Base-by-base conservation (phyloP, 1,140 invertebrate species). In the Tetramorium simillimum region DNA sequence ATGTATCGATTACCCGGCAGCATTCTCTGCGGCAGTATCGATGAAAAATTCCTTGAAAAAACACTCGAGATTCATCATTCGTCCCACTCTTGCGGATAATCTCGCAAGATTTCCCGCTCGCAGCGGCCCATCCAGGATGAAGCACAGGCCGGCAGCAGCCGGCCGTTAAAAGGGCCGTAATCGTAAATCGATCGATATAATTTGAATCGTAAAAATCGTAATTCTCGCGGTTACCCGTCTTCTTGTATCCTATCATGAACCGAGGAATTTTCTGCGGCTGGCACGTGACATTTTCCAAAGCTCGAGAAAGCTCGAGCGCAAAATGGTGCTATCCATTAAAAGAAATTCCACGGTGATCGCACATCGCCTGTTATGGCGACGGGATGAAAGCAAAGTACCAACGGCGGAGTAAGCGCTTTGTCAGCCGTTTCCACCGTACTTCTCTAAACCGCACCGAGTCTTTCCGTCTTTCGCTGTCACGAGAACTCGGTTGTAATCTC, bases 361-460 rank as follows among this genome's bases (percentile, higher is more conserved):
- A 46, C 67, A 73, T 60, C 28, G 40, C 24, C 53, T 84, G 80
- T 75, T 84, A 75, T 60, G 40, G 80, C 69, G 69, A 75, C 51
- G n/a, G 37, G n/a, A 62, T 75, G 80, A 58, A 73, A 73, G 69
- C 28, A 53, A 82, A 62, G 80, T 72, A 82, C 78, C 37, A 49
- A 80, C 24, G 65, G 49, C 53, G 37, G 67, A 73, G 67, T 73
- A 82, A 82, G 80, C 80, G 80, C 80, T 84, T 84, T 84, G 80
- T 84, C 80, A 84, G 80, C 80, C 53, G 43, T 84, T 73, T 82
- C 28, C 69, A 33, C 9, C 69, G 76, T 37, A 51, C 33, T 72
- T 70, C 49, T 72, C 78, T 51, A 37, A 56, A 46, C 49, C 65
- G 21, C 77, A 28, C 43, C 37, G 65, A 56, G 37, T 81, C 28